Base-by-base conservation (phyloP, 2,888 invertebrate species). In the Diogma glabrata region DNA sequence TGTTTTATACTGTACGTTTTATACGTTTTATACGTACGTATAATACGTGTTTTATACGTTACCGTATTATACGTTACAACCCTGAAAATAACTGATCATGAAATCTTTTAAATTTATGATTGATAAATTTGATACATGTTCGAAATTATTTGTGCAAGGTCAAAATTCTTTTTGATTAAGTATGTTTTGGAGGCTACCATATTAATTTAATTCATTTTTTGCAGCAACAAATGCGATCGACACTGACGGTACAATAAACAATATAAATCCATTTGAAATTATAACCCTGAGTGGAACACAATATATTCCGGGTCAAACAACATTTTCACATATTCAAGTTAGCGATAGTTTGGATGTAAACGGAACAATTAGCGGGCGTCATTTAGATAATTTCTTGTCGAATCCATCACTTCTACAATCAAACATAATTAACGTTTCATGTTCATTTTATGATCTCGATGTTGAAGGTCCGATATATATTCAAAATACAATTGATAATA, bases 291-390 rank as follows among this genome's bases (percentile, higher is more conserved):
- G 67, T 12, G 67, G 67, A 26, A 57, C 66, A 7, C 75, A 77
- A 58, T 55, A 58, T 12, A 67, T 65, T 55, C 57, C 65, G 1
- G 69, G 74, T 2, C 62, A 64, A 54, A 72, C 75, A 4, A 72
- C 69, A 1, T 79, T 81, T 54, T 65, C 70, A 10, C 65, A 76
- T 56, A 62, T 79, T 38, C 71, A 72, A 60, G 66, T 79, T 0
- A 67, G 70, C 0, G 72, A 72, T 58, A 61, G 59, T 45, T 60
- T 79, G 4, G 64, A 72, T 61, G 78, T 77, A 0, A 66, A 72
- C 54, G 77, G 75, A 2, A 66, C 67, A 10, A 64, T 75, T 5
- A 66, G 65, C 8, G 76, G 75, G 1, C 61, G 66, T 47, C 61
- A 67, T 51, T 54, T 69, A 0, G 63, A 67, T n/a, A 64, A 70